Evolutionary conservation across 2,797 vertebrate species (phyloP), one percentile per base, ranked within the genome.

Genomic region (Darevskia mixta): DNA sequence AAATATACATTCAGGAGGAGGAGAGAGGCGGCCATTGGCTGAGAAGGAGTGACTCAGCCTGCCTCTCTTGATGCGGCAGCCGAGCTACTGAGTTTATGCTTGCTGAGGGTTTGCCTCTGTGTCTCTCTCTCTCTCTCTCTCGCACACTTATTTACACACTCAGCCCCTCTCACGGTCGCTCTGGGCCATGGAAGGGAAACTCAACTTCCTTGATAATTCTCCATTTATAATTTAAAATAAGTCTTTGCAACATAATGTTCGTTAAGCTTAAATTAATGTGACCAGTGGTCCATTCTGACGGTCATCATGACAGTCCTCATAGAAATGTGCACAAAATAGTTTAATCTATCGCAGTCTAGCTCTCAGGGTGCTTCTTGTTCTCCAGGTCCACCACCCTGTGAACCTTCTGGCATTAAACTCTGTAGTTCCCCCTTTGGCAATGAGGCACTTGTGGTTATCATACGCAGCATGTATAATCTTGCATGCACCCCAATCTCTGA

Each of bases 1-100:
- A 79, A 83, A 79, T 79, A 83, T 79, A 79, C 61, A 88, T 32
- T 41, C 67, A 58, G 66, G 32, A 55, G 45, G 45, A 49, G 49
- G 64, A 11, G 13, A 38, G 61, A 25, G n/a, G 27, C 4, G 78
- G 87, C 43, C 73, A 69, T 27, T 58, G 75, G 75, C 43, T 83
- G 81, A 61, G 77, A 43, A 88, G 75, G 64, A 78, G 45, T 79
- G 73, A 77, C 45, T 78, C 73, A 88, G 78, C 32, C 64, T 69
- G 9, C 25, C 49, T 61, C 15, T 55, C 61, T 32, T 78, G 45
- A 58, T 23, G 55, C 18, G 0, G n/a, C 23, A 29, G 64, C 35
- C 83, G 25, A 71, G 76, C 17, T 71, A 13, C 20, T 43, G 23
- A 83, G 75, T 35, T 64, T 43, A 23, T 61, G 29, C 55, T 83